Conservation (phyloP, 2,797 vertebrate species). For the Molossus alvarezi region DNA sequence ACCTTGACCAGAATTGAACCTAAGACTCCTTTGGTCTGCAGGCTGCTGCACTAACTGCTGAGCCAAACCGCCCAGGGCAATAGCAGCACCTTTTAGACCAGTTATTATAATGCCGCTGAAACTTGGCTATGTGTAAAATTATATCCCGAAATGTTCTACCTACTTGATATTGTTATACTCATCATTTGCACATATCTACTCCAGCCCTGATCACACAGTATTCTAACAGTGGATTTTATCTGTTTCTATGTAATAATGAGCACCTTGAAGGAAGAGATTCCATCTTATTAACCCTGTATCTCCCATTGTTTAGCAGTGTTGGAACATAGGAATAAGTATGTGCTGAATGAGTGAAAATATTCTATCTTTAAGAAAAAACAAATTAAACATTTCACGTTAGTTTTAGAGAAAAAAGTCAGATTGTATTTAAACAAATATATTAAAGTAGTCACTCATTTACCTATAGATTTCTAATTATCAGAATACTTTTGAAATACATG, state of each 20-base stretch:
- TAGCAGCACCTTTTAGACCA: not conserved
- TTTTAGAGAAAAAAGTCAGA: not conserved
- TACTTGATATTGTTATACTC: not conserved
- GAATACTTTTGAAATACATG: constrained; percentile 32
- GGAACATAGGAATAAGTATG: not conserved
- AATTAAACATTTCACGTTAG: not conserved
- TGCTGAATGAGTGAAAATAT: constrained; percentile 23
- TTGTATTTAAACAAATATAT: not conserved
- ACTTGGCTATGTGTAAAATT: not conserved
- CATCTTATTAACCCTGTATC: not conserved
- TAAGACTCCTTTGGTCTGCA: no score
- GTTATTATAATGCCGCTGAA: not conserved
- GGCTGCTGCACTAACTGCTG: no score
- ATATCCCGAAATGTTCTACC: not conserved
- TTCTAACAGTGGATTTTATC: not conserved
- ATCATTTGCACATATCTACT: not conserved
- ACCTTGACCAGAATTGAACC: no score
- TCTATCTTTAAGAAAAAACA: not conserved
- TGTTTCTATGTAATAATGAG: not conserved
- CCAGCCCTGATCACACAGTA: not conserved
- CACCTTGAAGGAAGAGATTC: not conserved
- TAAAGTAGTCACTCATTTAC: not conserved
- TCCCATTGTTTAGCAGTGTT: not conserved
- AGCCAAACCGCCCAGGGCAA: no score
- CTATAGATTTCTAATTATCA: constrained; percentile 18